These are phyloP conservation scores for Epinotia brunnichana DNA, from an alignment of 2,888 invertebrate genomes.

Conservation along the genomic window DNA sequence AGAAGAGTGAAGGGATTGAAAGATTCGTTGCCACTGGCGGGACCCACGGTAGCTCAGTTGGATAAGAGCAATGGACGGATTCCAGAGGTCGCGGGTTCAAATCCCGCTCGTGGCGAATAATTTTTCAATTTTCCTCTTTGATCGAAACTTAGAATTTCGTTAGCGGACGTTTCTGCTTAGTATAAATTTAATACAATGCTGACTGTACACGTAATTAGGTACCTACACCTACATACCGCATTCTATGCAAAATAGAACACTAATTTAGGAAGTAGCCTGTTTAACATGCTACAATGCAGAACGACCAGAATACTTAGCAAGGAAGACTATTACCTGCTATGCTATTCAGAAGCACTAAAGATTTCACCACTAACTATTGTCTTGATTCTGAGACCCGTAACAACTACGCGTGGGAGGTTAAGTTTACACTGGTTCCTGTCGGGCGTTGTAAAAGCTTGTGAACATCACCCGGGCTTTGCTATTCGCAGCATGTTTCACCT, in stretches of 20 bases:
- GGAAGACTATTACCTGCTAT: not conserved
- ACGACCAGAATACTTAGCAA: conserved; percentile 4
- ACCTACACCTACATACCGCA: not conserved
- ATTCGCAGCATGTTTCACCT: not conserved
- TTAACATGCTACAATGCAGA: conserved; percentile 6
- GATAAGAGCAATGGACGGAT: too few species aligned
- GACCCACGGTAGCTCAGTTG: too few species aligned
- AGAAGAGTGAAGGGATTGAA: too few species aligned
- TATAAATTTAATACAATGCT: not conserved
- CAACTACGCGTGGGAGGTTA: not conserved
- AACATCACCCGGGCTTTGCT: not conserved
- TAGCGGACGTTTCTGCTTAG: too few species aligned
- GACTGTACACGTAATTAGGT: not conserved
- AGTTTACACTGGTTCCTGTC: not conserved
- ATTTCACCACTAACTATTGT: not conserved
- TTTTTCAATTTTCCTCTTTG: too few species aligned
- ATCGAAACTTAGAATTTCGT: too few species aligned
- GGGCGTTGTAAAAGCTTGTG: not conserved
- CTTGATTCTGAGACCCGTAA: not conserved
- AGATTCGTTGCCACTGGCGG: too few species aligned
- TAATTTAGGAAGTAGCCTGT: conserved; percentile 19
- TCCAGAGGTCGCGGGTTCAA: too few species aligned
- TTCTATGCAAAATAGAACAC: conserved; percentile 18
- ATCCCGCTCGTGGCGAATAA: too few species aligned
- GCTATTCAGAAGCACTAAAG: not conserved